These are phyloP conservation scores for Metaphire vulgaris DNA, from an alignment of 1,140 invertebrate species.

Conservation along the genomic window DNA sequence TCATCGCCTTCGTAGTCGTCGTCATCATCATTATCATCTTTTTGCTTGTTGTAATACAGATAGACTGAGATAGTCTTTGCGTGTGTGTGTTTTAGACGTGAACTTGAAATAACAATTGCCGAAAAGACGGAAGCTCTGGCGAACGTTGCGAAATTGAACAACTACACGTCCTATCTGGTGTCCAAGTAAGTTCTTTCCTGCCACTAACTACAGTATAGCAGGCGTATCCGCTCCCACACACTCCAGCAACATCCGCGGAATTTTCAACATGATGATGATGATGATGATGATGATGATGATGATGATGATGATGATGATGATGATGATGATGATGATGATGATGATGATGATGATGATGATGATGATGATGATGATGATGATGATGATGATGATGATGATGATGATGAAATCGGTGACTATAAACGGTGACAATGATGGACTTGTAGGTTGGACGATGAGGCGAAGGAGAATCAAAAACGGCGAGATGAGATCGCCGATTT, in stretches of 20 bases:
- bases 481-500: neutral
- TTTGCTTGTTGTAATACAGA: neutral
- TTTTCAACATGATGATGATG: no score
- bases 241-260: no score
- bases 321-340: neutral
- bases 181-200: neutral
- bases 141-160: neutral
- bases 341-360: neutral
- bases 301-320: neutral
- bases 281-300: no score
- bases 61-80: neutral
- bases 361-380: conserved; percentile 1
- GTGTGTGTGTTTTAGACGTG: neutral
- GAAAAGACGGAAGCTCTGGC: neutral
- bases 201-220: no score
- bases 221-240: no score
- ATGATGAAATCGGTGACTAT: neutral
- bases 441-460: neutral
- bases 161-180: neutral
- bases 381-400: conserved; percentile 2
- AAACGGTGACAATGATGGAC: neutral
- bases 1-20: neutral
- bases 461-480: neutral
- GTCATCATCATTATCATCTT: neutral
- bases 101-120: neutral